Evolutionary conservation across 2,113 vertebrate species (phyloP), one percentile per base, ranked within the genome.

Genomic region (Alouatta palliata): DNA sequence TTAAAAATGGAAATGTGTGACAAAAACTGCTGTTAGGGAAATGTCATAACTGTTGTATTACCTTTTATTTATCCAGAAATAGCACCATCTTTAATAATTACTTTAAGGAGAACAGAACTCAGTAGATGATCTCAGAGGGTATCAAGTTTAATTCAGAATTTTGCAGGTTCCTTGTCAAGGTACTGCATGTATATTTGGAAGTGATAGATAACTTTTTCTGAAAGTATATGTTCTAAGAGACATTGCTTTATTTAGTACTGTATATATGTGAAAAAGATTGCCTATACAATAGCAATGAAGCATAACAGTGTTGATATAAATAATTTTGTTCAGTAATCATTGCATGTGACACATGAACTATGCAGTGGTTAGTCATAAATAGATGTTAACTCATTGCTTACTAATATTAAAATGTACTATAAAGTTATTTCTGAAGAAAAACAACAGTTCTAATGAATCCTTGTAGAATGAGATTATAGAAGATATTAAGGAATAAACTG

Each of bases 361-460:
- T 30, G 16, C 35, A 87, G 47, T 86, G 27, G 16, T 88, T 94
- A 82, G 61, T 79, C 45, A 70, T 43, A 75, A 49, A 19, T 54
- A 21, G 71, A 93, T 89, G 58, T 86, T 93, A 82, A 75, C 11
- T 84, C 16, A 75, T 54, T 96, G n/a, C 27, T 88, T 82, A 93
- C 19, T 10, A 61, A 21, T 81, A 91, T 91, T 95, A 66, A 93
- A 83, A 85, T 77, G 23, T 49, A 91, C 35, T 95, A 2, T 83
- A 47, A 93, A 89, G 47, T 89, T 92, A 96, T 82, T 90, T 95
- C 68, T 94, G 40, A 94, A 91, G 56, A 87, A 84, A 87, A 96
- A 80, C 1, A 81, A n/a, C 61, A 87, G 8, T 87, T 93, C 25
- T 88, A 93, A 47, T 75, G 47, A 91, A 56, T 89, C 32, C 21